A percentile compares a stretch with the other conserved stretches of the same genome.
Evolutionary conservation across 1,140 invertebrate genomes (phyloP).

Genomic region (Brachionus asplanchnoidis): DNA sequence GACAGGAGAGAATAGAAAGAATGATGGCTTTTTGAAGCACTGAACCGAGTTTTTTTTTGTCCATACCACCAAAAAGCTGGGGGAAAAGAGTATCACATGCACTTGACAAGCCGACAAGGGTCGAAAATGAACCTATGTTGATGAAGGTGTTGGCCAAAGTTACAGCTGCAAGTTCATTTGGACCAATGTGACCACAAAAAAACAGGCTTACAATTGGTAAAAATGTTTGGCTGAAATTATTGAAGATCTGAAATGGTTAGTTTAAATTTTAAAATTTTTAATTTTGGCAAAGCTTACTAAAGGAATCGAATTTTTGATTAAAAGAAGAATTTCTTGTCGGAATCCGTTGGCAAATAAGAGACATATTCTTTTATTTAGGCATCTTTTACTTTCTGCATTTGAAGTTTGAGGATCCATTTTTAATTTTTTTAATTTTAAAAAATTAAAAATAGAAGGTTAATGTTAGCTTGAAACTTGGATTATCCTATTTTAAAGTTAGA

Average conservation of each 20-base stretch:
- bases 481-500: not conserved
- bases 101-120: not conserved
- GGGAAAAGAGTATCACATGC: conserved; percentile 39
- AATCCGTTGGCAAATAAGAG: not conserved
- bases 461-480: not conserved
- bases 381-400: not conserved
- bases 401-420: not conserved
- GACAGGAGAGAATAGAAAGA: not conserved
- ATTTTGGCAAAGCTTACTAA: not conserved
- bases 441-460: not conserved
- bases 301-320: not conserved
- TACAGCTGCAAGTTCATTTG: conserved; percentile 23
- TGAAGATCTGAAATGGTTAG: not conserved
- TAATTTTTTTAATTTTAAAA: not conserved
- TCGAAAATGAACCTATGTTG: conserved; percentile 25
- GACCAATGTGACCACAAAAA: conserved; percentile 30
- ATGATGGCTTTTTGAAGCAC: conserved; percentile 26
- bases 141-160: conserved; percentile 31
- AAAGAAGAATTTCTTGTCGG: not conserved
- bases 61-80: not conserved
- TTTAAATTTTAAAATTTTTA: not conserved
- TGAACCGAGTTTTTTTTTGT: conserved; percentile 10
- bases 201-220: conserved; percentile 14
- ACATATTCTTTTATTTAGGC: not conserved
- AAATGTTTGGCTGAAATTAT: conserved; percentile 34